Conservation (phyloP, 2,113 vertebrate species). For the Lophura nycthemera region DNA sequence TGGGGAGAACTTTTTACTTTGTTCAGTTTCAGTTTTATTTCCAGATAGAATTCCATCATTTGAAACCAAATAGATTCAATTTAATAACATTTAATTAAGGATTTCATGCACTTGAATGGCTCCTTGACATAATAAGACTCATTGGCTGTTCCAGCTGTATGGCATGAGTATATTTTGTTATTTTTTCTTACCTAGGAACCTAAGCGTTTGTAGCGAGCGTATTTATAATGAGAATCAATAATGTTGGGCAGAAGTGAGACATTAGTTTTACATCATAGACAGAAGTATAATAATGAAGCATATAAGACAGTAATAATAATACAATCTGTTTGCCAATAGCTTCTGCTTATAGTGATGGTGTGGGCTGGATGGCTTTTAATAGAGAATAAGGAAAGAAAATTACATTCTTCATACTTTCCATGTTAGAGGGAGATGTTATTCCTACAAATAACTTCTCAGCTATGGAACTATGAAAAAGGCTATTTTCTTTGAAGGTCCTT, state of each 20-base stretch:
- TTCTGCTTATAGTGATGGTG: constrained; percentile 64
- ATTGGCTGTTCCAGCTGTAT: not conserved
- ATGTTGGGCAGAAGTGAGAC: constrained; percentile 58
- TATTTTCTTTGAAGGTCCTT: constrained; percentile 73
- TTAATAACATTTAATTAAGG: constrained; percentile 63
- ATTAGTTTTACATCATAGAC: constrained; percentile 61
- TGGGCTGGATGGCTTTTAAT: constrained; percentile 75
- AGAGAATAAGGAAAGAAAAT: constrained; percentile 75
- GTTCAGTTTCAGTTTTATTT: not conserved
- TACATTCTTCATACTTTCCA: constrained; percentile 68
- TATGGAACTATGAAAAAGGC: constrained; percentile 68
- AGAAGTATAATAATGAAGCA: constrained; percentile 64
- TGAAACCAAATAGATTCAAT: constrained; percentile 43
- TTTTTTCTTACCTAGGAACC: constrained; percentile 48
- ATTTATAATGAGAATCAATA: constrained; percentile 71
- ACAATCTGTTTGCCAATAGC: constrained; percentile 73
- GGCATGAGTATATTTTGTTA: not conserved
- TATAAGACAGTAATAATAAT: constrained; percentile 60
- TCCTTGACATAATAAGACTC: constrained; percentile 39
- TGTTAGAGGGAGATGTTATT: constrained; percentile 71
- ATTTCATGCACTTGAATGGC: constrained; percentile 54
- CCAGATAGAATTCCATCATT: constrained; percentile 3
- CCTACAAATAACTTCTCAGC: constrained; percentile 72
- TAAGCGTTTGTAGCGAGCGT: constrained; percentile 1
- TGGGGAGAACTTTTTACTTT: not conserved